Evolutionary conservation across 2,797 vertebrate genomes (phyloP).

Genomic region (Dallia pectoralis): DNA sequence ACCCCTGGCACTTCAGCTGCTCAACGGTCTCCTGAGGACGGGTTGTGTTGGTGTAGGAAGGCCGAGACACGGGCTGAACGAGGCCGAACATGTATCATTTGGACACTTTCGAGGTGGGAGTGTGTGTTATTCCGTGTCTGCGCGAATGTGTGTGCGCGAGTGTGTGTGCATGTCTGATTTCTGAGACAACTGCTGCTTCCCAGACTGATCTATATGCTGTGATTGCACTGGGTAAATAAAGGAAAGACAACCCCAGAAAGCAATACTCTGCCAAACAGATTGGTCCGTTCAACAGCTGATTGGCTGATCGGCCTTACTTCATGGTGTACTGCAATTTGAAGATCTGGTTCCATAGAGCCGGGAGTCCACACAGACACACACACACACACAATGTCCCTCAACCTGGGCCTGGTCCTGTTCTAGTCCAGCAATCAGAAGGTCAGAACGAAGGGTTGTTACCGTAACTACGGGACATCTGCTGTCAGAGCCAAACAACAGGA

Average conservation of each 20-base stretch:
- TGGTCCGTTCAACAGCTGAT: conserved; percentile 44
- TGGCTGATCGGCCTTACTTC: conserved; percentile 24
- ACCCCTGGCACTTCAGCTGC: conserved; percentile 31
- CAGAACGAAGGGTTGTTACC: not conserved
- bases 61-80: not conserved
- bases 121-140: not conserved
- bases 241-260: conserved; percentile 65
- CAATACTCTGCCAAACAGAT: conserved; percentile 46
- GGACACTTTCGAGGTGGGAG: not conserved
- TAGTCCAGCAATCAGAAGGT: conserved; percentile 11
- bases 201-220: conserved; percentile 38
- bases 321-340: conserved; percentile 10
- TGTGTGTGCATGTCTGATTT: conserved; percentile 24
- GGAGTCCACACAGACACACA: not conserved
- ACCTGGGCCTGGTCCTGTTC: not conserved
- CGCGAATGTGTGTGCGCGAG: conserved; percentile 2
- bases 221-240: conserved; percentile 56
- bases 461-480: not conserved
- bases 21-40: conserved; percentile 32
- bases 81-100: not conserved
- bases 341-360: not conserved
- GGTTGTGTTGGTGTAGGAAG: conserved; percentile 47
- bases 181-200: conserved; percentile 31
- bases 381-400: conserved; percentile 2
- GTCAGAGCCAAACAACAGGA: not conserved